Conservation (phyloP, 2,888 invertebrate species). For the Odontothrips loti region DNA sequence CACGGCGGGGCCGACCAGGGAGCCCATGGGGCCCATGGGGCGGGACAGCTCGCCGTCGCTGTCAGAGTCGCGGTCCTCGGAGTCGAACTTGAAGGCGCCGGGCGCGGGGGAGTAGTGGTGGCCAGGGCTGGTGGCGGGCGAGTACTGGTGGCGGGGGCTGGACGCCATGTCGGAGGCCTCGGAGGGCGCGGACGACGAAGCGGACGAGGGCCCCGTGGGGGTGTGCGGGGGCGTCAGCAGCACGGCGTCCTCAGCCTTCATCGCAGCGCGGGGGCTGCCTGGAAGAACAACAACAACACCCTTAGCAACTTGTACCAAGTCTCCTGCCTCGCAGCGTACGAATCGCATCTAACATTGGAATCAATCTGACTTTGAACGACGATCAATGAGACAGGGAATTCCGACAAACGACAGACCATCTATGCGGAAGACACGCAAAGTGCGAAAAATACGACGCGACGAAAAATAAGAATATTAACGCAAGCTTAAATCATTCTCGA, state of each 20-base stretch:
- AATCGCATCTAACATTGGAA: too few relatives aligned
- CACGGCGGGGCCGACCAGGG: neutral
- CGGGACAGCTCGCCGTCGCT: constrained; percentile 20
- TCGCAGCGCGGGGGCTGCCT: constrained; percentile 15
- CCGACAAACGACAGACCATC: too few relatives aligned
- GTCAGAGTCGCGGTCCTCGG: constrained; percentile 11
- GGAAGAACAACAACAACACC: neutral
- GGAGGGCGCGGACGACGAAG: neutral
- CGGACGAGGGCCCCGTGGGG: neutral
- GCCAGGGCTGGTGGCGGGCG: neutral
- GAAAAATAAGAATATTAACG: too few relatives aligned
- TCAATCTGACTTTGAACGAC: too few relatives aligned
- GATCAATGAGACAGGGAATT: too few relatives aligned
- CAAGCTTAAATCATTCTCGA: too few relatives aligned
- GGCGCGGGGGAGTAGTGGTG: neutral
- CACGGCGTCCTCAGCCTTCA: constrained; percentile 18
- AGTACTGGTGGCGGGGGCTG: constrained; percentile 16
- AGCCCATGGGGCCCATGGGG: neutral
- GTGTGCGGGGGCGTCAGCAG: constrained; percentile 15
- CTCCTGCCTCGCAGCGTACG: too few relatives aligned
- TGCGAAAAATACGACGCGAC: too few relatives aligned
- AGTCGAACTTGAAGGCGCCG: constrained; percentile 16
- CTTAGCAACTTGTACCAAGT: neutral
- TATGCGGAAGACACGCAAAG: too few relatives aligned
- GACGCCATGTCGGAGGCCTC: constrained; percentile 5